phyloP scores from a whole-genome alignment of 2,888 invertebrate species.

The Aproaerema taeniolella region DNA sequence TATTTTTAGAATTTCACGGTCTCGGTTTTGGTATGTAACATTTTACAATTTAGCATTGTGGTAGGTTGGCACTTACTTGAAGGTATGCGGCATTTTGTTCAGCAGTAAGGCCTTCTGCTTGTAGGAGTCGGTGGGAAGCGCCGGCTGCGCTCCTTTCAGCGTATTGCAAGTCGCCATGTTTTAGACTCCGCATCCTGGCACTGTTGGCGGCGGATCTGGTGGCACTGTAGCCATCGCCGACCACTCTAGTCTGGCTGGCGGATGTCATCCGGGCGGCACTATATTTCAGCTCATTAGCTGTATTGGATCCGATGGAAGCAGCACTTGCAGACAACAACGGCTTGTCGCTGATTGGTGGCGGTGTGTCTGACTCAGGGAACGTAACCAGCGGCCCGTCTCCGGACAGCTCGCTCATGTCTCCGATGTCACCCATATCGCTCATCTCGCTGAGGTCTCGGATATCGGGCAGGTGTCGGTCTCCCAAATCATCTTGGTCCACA shows the following conservation, averaged over 20 bases:
- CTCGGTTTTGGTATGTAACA: too few species aligned
- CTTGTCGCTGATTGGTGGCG: constrained; percentile 74
- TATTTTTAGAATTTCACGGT: too few species aligned
- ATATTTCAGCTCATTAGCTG: constrained; percentile 86
- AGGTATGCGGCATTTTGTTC: constrained; percentile 90
- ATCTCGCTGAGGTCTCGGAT: constrained; percentile 70
- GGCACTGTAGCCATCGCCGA: constrained; percentile 89
- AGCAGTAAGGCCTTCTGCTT: constrained; percentile 90
- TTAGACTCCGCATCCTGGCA: constrained; percentile 77
- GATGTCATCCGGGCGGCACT: constrained; percentile 90
- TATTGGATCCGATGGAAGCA: constrained; percentile 50
- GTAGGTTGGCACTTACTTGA: constrained; percentile 85
- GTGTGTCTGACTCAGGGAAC: constrained; percentile 88
- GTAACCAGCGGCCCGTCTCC: constrained; percentile 85
- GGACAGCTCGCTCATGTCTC: constrained; percentile 64
- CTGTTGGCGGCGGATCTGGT: constrained; percentile 74
- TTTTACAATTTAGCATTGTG: too few species aligned
- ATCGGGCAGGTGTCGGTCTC: constrained; percentile 60
- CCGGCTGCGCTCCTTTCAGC: constrained; percentile 88
- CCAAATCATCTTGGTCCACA: constrained; percentile 80
- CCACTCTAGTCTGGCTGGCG: constrained; percentile 83
- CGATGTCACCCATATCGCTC: constrained; percentile 68
- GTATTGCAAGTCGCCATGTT: constrained; percentile 89
- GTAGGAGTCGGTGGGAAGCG: constrained; percentile 86
- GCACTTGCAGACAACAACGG: constrained; percentile 65